These are phyloP conservation scores for Cephalophus harveyi DNA, from an alignment of 2,113 vertebrate genomes.

Conservation along the genomic window DNA sequence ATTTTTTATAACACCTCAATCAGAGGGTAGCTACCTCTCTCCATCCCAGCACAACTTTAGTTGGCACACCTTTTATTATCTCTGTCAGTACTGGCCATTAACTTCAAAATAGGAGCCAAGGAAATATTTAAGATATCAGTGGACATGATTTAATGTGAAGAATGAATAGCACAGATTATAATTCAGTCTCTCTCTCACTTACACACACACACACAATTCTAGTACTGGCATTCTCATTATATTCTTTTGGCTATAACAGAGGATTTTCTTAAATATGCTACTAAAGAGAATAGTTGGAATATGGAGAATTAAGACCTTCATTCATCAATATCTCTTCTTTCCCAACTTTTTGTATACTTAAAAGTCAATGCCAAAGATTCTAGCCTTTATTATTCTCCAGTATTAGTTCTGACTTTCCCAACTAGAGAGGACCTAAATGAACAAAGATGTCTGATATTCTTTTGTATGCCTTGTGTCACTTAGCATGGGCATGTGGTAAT, in stretches of 20 bases:
- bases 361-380: neutral
- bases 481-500: neutral
- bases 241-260: neutral
- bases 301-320: neutral
- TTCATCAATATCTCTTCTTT: neutral
- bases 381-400: neutral
- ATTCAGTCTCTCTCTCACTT: neutral
- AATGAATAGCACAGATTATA: neutral
- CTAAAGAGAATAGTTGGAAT: neutral
- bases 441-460: neutral
- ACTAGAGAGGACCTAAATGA: neutral
- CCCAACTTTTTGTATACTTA: neutral
- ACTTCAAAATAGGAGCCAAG: neutral
- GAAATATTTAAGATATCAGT: conserved; percentile 3
- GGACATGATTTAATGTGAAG: neutral
- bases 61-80: neutral
- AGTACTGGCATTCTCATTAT: neutral
- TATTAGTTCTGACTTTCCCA: neutral
- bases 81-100: neutral
- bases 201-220: neutral
- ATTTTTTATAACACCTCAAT: neutral
- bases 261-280: neutral
- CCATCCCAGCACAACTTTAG: neutral
- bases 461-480: neutral
- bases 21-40: neutral